A percentile compares a stretch with the other conserved stretches of the same genome.
Conservation (phyloP, 64 coral and sea anemone species). For the Montipora sp. region DNA sequence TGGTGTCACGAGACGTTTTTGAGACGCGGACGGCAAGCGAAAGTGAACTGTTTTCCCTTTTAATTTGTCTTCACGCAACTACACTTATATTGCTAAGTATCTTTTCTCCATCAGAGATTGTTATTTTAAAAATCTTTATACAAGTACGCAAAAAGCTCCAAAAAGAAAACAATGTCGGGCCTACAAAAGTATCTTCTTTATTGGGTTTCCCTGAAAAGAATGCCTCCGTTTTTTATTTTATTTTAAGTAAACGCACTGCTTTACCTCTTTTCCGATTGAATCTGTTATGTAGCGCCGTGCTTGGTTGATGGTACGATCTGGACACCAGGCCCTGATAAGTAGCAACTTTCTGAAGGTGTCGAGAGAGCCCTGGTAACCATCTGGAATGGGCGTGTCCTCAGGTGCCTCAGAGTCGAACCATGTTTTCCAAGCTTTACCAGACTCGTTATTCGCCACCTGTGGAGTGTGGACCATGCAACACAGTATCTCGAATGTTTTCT, state of each 20-base stretch:
- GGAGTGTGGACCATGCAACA: background rate
- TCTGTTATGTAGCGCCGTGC: slow-evolving; percentile 95
- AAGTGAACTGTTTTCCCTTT: no score
- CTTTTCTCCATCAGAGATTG: no score
- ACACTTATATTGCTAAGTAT: no score
- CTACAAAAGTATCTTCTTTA: no score
- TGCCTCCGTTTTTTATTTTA: background rate
- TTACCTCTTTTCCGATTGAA: slow-evolving; percentile 91
- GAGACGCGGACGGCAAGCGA: no score
- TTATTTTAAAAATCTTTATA: no score
- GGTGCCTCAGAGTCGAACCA: slow-evolving; percentile 97
- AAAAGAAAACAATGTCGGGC: no score
- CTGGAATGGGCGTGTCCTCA: slow-evolving; percentile 89
- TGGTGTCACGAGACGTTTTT: no score
- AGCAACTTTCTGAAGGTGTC: slow-evolving; percentile 95
- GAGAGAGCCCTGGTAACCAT: slow-evolving; percentile 93
- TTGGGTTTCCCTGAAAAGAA: no score
- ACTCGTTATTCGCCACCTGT: slow-evolving; percentile 56
- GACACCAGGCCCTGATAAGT: slow-evolving; percentile 94
- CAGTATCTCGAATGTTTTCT: background rate
- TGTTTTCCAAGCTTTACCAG: slow-evolving; percentile 94
- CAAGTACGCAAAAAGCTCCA: no score
- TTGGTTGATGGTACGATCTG: slow-evolving; percentile 95
- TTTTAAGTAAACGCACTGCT: background rate
- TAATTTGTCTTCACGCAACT: no score